phyloP scores from a whole-genome alignment of 2,888 invertebrate species.

The Polymixis flavicincta region DNA sequence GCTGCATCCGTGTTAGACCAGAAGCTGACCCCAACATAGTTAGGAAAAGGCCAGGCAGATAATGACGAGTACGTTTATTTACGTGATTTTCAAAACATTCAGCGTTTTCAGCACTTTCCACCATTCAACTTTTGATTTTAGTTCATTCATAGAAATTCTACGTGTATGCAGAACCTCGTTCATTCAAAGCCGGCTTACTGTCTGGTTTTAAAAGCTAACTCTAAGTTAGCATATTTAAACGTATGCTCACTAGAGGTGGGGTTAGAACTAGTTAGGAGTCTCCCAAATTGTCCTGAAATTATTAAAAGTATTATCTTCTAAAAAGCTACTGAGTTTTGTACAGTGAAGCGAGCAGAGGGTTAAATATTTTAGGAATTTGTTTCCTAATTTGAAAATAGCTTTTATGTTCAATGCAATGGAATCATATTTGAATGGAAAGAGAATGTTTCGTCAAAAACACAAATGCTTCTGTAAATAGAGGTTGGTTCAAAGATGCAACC shows the following conservation, averaged over 20 bases:
- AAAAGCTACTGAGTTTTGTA: conserved; percentile 16
- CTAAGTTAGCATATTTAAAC: conserved; percentile 32
- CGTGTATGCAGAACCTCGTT: conserved; percentile 7
- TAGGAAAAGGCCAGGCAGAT: no score
- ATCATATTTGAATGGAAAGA: background rate
- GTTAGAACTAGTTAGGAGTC: conserved; percentile 31
- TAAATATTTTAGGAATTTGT: background rate
- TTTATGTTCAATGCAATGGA: no score
- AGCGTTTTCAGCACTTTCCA: background rate
- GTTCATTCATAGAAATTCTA: background rate
- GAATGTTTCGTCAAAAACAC: no score
- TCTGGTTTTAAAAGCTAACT: conserved; percentile 23
- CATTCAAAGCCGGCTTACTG: background rate
- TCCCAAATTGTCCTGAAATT: conserved; percentile 29
- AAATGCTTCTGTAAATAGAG: no score
- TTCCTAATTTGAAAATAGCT: background rate
- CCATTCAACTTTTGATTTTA: background rate
- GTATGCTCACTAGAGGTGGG: conserved; percentile 26
- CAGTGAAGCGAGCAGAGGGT: background rate
- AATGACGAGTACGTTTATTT: no score
- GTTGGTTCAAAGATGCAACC: no score
- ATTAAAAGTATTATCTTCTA: conserved; percentile 29
- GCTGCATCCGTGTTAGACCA: no score
- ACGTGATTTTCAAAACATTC: no score
- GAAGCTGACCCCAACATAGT: no score